Evolutionary conservation across 2,113 vertebrate genomes (phyloP), one percentile per base, ranked within the genome.

Genomic region (Pterocles orientalis): DNA sequence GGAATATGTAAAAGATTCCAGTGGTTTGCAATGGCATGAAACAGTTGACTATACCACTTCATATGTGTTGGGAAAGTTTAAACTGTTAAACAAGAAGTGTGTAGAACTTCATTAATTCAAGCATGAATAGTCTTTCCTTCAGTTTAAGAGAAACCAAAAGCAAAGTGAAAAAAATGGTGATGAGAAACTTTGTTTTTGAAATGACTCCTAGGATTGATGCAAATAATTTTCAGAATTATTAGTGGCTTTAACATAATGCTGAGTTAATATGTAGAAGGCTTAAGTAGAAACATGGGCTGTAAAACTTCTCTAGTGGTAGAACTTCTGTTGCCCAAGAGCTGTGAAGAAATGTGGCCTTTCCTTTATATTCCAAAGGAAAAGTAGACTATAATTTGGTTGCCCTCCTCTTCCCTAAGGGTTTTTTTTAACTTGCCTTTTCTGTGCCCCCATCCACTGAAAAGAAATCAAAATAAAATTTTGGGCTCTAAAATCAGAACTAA

Each of bases 401-500:
- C 82, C 10, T 68, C 19, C 31, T 89, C 29, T 95, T 97, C 69
- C 21, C 28, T 77, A 39, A 26, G 73, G 26, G 7, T 68, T 51
- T 87, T 94, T 95, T 95, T 94, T 25, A 82, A 65, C 41, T 83
- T 95, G 61, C 29, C n/a, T 94, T 62, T 91, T 75, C 71, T 90
- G 29, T 94, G 88, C 85, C 54, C 65, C 21, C 84, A 3, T 91
- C 50, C n/a, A 72, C 53, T 64, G 82, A 93, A 62, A 93, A 62
- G 48, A 89, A 97, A 95, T 96, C 82, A 90, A 88, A 93, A 86
- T 36, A 81, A 92, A 89, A 89, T 89, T 89, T 88, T 65, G 81
- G 76, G 29, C 82, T 93, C 93, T 94, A 88, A 93, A 95, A 95
- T 97, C 73, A 54, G 58, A 76, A 94, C 91, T 95, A 97, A 95